These are phyloP conservation scores for Xyrauchen texanus DNA, from an alignment of 2,113 vertebrate genomes.

Conservation along the genomic window DNA sequence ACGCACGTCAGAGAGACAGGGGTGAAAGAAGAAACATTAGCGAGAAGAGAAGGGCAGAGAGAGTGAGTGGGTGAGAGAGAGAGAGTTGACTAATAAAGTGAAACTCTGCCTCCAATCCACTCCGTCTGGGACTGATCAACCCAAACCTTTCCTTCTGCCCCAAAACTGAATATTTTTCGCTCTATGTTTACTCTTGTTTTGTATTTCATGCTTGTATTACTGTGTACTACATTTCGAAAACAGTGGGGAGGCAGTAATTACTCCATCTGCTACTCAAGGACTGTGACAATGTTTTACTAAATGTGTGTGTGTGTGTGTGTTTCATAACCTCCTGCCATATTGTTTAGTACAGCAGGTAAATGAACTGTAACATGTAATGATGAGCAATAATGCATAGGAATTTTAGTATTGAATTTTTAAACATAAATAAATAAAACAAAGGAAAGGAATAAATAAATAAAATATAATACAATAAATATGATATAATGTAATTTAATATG, in stretches of 20 bases:
- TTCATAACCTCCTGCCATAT: constrained; percentile 14
- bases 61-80: neutral
- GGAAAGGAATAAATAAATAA: too few relatives aligned
- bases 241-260: constrained; percentile 35
- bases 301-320: neutral
- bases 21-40: neutral
- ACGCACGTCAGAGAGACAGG: neutral
- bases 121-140: neutral
- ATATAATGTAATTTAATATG: too few relatives aligned
- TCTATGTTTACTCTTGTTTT: constrained; percentile 8
- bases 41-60: constrained; percentile 1
- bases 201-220: neutral
- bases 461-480: too few relatives aligned
- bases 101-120: neutral
- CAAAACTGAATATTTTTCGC: neutral
- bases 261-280: constrained; percentile 48
- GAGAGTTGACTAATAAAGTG: neutral
- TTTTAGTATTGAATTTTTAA: too few relatives aligned
- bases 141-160: constrained; percentile 28
- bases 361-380: neutral
- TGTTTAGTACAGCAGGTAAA: neutral
- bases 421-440: too few relatives aligned
- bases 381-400: neutral
- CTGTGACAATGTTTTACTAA: constrained; percentile 21
- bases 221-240: constrained; percentile 9